A percentile compares a stretch with the other conserved stretches of the same genome.
phyloP scores from a whole-genome alignment of 2,797 vertebrate genomes.

The Takifugu ocellatus region DNA sequence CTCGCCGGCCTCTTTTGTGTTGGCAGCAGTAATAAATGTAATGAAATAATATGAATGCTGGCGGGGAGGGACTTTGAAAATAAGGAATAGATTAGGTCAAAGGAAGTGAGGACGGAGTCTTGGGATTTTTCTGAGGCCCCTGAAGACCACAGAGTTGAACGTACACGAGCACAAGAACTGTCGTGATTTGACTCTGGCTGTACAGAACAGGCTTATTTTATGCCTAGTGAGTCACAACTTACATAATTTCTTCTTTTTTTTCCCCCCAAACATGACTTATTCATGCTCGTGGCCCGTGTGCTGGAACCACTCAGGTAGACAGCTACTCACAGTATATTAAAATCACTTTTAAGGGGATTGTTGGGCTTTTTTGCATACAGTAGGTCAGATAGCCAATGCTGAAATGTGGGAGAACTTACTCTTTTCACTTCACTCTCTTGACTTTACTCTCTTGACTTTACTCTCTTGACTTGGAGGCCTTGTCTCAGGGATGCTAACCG shows the following conservation, averaged over 20 bases:
- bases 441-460: too few species aligned
- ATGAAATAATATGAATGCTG: not conserved
- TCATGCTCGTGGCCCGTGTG: constrained; percentile 48
- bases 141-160: constrained; percentile 30
- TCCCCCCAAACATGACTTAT: constrained; percentile 68
- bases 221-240: constrained; percentile 70
- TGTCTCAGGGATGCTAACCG: too few species aligned
- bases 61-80: constrained; percentile 8
- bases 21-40: not conserved
- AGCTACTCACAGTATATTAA: constrained; percentile 20
- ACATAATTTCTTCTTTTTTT: constrained; percentile 65
- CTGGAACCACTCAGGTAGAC: constrained; percentile 36
- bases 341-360: constrained; percentile 19
- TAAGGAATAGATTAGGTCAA: constrained; percentile 15
- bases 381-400: constrained; percentile 16
- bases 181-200: constrained; percentile 43
- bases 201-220: constrained; percentile 47
- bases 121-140: constrained; percentile 32
- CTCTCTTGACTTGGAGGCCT: too few species aligned
- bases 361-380: constrained; percentile 1
- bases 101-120: constrained; percentile 23
- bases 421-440: too few species aligned
- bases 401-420: too few species aligned
- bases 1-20: not conserved
- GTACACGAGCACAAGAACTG: constrained; percentile 18